phyloP scores from a whole-genome alignment of 2,888 invertebrate species.

The Spilarctia lutea region DNA sequence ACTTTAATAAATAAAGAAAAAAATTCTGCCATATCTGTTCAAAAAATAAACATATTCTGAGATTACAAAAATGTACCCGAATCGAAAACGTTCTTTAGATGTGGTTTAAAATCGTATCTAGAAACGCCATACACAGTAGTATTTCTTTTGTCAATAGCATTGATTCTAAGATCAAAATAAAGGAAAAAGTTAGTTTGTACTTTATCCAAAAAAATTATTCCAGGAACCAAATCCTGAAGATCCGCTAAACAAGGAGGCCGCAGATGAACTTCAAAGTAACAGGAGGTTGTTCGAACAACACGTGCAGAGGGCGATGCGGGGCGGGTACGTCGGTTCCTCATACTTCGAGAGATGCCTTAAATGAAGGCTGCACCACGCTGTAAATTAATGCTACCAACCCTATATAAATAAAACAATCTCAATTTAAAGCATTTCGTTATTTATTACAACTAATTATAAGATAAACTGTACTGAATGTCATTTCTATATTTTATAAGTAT shows the following conservation, averaged over 20 bases:
- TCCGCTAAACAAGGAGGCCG: conserved; percentile 99
- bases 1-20: too few relatives aligned
- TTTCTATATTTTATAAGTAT: conserved; percentile 23
- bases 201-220: background rate
- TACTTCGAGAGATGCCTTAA: conserved; percentile 99
- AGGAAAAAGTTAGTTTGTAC: background rate
- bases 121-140: background rate
- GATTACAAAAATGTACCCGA: background rate
- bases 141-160: background rate
- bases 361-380: conserved; percentile 85
- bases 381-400: conserved; percentile 71
- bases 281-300: conserved; percentile 98
- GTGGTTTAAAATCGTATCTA: background rate
- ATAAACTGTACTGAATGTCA: background rate
- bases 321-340: conserved; percentile 96
- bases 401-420: conserved; percentile 82
- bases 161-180: background rate
- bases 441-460: conserved; percentile 39
- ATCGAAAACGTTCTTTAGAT: background rate
- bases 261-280: conserved; percentile 98
- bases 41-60: too few relatives aligned
- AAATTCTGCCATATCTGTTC: background rate
- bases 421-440: conserved; percentile 67
- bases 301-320: conserved; percentile 98
- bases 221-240: conserved; percentile 99